Conservation (phyloP, 2,113 vertebrate genomes). For the Isichthys henryi region DNA sequence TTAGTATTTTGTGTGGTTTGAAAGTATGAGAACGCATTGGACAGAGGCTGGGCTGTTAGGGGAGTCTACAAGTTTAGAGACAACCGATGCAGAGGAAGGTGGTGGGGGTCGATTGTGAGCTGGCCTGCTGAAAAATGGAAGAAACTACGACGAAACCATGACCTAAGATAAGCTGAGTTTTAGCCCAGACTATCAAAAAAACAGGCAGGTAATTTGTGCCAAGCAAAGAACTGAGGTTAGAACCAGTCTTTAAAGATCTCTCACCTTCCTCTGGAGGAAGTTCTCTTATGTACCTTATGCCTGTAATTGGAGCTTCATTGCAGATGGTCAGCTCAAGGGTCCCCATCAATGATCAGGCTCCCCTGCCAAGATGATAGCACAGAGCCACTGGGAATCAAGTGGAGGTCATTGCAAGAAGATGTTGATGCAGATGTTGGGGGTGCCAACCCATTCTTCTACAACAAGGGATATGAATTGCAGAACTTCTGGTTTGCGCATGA, state of each 20-base stretch:
- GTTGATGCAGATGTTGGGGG: background rate
- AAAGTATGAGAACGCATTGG: background rate
- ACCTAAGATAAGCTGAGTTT: background rate
- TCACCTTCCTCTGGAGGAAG: background rate
- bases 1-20: background rate
- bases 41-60: background rate
- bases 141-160: background rate
- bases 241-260: background rate
- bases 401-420: background rate
- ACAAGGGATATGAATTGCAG: background rate
- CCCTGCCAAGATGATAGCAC: background rate
- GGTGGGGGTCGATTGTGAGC: background rate
- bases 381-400: background rate
- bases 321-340: background rate
- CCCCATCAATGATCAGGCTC: background rate
- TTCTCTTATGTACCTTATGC: background rate
- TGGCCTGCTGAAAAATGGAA: background rate
- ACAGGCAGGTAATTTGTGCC: background rate
- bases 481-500: background rate
- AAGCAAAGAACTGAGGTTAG: background rate
- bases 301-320: background rate
- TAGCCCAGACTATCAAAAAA: background rate
- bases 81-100: background rate
- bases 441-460: background rate
- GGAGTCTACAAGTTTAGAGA: background rate